Evolutionary conservation across 2,113 vertebrate genomes (phyloP), one percentile per base, ranked within the genome.

Genomic region (Myiagra hebetior): DNA sequence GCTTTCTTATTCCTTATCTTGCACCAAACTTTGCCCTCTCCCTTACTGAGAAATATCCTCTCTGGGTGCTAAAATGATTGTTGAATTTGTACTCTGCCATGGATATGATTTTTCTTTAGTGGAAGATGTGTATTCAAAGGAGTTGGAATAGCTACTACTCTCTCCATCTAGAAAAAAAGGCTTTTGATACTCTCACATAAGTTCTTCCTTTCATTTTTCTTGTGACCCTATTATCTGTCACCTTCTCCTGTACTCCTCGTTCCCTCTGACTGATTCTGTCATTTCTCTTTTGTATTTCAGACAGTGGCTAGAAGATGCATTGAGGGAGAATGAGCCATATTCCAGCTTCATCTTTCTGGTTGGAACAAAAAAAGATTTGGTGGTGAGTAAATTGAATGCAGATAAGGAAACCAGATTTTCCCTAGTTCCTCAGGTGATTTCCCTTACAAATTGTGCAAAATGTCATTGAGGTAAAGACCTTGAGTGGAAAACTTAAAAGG

Each of bases 341-440:
- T 98, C 98, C 80, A 98, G 98, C 89, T 98, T 98, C 13, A 77
- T 99, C 63, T 99, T 99, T 95, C 97, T 99, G 18, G 98, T 99
- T 73, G 99, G 99, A 49, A 99, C 98, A 87, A 99, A 99, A 95
- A 99, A 98, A 92, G 99, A 99, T 96, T 96, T 99, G 56, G 85
- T 99, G 97, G 99, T 99, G 92, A 98, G 98, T 84, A 75, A 68
- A 69, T 47, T 42, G 63, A 83, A 68, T 39, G 16, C 26, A 44
- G 67, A 73, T 94, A 35, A 69, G 63, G 35, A 91, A 91, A 86
- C 56, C 17, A 7, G 16, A 52, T 91, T 92, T 92, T 27, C 20
- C 16, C 31, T 77, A 33, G 39, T 56, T 91, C n/a, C 39, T 79
- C 50, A 49, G 52, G 15, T 31, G 23, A 68, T 87, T 90, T 92